Base-by-base conservation (phyloP, 1,140 invertebrate genomes). In the Mycetomoellerius zeteki region DNA sequence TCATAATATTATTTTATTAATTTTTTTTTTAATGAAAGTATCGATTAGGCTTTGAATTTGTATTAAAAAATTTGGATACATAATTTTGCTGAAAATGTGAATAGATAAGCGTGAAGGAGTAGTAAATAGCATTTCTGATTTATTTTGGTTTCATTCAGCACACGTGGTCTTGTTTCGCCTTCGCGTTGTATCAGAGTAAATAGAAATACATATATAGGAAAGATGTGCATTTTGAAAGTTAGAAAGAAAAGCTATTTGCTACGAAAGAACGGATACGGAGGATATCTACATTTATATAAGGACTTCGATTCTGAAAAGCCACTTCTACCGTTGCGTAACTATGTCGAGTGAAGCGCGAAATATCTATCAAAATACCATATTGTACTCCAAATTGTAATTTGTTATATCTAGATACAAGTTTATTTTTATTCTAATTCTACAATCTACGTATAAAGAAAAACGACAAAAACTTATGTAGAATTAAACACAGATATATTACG, bases 281-380 rank as follows among this genome's bases (percentile, higher is more conserved):
- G 19, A 82, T 47, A 82, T 82, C 80, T 82, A 56, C 80, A 82
- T 82, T 73, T 82, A 82, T 73, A 82, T 82, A 58, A 58, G 80
- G 37, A 58, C 16, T 37, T 72, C 52, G 54, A 73, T 73, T 27
- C 54, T 73, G 67, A 71, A 65, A 33, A 73, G 30, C 52, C 16
- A 54, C 21, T 69, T 81, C 12, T 73, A 30, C 2, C 21, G 24
- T 82, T 73, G 24, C 67, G 24, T 60, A 82, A 82, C 80, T 37
- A 10, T 56, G 37, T 73, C 80, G 67, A 60, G 19, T 2, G 78
- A 72, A 30, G 47, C 14, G 21, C 16, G 37, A n/a, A n/a, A 3
- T 30, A 47, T 71, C 78, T 16, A 58, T 43, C 52, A 47, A 43
- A 58, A 52, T 14, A 21, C 7, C 10, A n/a, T n/a, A n/a, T 58